Base-by-base conservation (phyloP, 1,140 invertebrate genomes). In the Bombus difficillimus region DNA sequence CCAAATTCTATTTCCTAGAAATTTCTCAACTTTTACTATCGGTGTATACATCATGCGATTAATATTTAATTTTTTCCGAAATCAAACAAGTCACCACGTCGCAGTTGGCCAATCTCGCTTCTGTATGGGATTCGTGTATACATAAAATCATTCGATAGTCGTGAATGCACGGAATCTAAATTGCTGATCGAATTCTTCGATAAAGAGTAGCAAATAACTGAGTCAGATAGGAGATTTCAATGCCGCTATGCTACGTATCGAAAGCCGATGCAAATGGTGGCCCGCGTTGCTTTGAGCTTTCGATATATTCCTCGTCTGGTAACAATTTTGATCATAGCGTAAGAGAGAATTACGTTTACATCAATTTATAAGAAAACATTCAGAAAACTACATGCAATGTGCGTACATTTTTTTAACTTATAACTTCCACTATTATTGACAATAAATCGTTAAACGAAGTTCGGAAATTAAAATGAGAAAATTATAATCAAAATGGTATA, bases 161-260 rank as follows among this genome's bases (percentile, higher is more conserved):
- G 1, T 28, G 1, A 37, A 18, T 25, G 34, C 13, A 3, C 2
- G 4, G 34, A 72, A 41, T 43, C 12, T 43, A n/a, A 13, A 77
- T 69, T 22, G 9, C 34, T 10, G 18, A 68, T 76, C 12, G 53
- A 28, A 1, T 47, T 37, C 3, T 39, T 68, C 43, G 25, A 3
- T 8, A 32, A 28, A 81, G 57, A 18, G 15, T 59, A 13, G 78
- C 25, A 83, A 85, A 81, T 81, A 81, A 74, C 69, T 37, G 87
- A 68, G 78, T 80, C 82, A 79, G 86, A 86, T 81, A 83, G 86
- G 89, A 94, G 93, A 94, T 90, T 94, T 94, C 93, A 94, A 94
- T 89, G 93, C 93, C 90, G 74, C 87, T 89, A 72, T 87, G 77
- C 88, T 86, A 86, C 86, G 89, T 92, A 93, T 92, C 92, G 91